phyloP scores from a whole-genome alignment of 2,888 invertebrate species.

The Dichetophora obliterata region DNA sequence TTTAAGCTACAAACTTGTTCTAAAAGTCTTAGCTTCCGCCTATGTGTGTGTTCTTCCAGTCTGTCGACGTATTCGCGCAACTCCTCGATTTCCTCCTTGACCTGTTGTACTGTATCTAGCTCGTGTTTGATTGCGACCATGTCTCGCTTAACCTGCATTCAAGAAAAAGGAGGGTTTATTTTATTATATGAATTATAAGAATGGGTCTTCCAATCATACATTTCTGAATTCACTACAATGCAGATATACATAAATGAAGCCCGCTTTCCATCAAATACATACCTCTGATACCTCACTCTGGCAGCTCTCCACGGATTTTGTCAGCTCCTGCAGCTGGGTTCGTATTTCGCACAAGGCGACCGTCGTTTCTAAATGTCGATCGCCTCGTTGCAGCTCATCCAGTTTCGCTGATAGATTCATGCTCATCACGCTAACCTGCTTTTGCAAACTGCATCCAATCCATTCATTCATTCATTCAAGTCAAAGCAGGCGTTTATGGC shows the following conservation, averaged over 20 bases:
- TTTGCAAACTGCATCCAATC: conserved; percentile 84
- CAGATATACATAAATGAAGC: background rate
- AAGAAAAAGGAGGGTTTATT: background rate
- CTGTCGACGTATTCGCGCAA: conserved; percentile 92
- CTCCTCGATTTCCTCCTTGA: conserved; percentile 95
- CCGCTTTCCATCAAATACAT: conserved; percentile 48
- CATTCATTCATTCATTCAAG: conserved; percentile 27
- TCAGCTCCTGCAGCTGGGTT: conserved; percentile 91
- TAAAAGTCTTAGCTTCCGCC: conserved; percentile 88
- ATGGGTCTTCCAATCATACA: background rate
- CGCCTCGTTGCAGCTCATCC: conserved; percentile 92
- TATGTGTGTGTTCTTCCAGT: conserved; percentile 90
- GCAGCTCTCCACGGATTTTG: conserved; percentile 94
- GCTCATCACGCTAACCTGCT: conserved; percentile 98
- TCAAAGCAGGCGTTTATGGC: background rate
- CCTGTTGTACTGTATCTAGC: conserved; percentile 93
- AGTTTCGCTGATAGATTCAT: conserved; percentile 95
- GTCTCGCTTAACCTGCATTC: conserved; percentile 84
- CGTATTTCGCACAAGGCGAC: conserved; percentile 94
- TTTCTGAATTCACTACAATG: background rate
- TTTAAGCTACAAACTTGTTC: conserved; percentile 83
- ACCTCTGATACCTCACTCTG: conserved; percentile 93
- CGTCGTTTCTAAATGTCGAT: conserved; percentile 92
- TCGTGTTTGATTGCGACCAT: conserved; percentile 96
- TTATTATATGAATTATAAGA: background rate